Conservation (phyloP, 2,113 vertebrate species). For the Callipepla squamata region DNA sequence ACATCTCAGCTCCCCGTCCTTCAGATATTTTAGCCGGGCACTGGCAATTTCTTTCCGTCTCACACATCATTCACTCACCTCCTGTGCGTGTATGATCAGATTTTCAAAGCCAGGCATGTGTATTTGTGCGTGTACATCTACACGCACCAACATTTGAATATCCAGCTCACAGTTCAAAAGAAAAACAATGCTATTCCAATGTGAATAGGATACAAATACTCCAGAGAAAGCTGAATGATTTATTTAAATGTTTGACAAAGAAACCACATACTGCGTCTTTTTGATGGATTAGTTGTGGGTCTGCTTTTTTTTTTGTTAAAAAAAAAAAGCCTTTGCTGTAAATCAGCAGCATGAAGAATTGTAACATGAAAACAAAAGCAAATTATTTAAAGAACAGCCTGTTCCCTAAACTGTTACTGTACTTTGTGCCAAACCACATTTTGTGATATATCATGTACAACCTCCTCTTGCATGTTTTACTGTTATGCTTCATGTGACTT, state of each 20-base stretch:
- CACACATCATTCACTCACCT: not conserved
- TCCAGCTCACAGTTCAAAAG: not conserved
- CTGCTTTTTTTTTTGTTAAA: not conserved
- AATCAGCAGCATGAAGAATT: slow-evolving; percentile 52
- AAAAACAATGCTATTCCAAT: not conserved
- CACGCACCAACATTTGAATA: not conserved
- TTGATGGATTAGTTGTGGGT: slow-evolving; percentile 42
- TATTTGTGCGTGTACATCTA: not conserved
- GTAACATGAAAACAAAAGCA: slow-evolving; percentile 66
- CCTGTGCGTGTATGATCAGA: not conserved
- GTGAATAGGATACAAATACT: slow-evolving; percentile 17
- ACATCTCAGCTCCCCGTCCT: not conserved
- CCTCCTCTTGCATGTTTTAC: slow-evolving; percentile 47
- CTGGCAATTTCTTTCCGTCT: not conserved
- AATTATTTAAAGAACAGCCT: slow-evolving; percentile 67
- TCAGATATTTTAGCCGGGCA: not conserved
- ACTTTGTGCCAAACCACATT: slow-evolving; percentile 55
- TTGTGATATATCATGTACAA: slow-evolving; percentile 61
- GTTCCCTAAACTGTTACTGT: slow-evolving; percentile 62
- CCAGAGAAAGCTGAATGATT: slow-evolving; percentile 15
- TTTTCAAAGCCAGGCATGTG: not conserved
- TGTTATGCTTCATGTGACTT: slow-evolving; percentile 25
- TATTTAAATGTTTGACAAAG: slow-evolving; percentile 57
- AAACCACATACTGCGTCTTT: not conserved
- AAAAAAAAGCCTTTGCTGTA: slow-evolving; percentile 40